These are phyloP conservation scores for Lithophane ornitopus DNA, from an alignment of 2,888 invertebrate genomes.

Conservation along the genomic window DNA sequence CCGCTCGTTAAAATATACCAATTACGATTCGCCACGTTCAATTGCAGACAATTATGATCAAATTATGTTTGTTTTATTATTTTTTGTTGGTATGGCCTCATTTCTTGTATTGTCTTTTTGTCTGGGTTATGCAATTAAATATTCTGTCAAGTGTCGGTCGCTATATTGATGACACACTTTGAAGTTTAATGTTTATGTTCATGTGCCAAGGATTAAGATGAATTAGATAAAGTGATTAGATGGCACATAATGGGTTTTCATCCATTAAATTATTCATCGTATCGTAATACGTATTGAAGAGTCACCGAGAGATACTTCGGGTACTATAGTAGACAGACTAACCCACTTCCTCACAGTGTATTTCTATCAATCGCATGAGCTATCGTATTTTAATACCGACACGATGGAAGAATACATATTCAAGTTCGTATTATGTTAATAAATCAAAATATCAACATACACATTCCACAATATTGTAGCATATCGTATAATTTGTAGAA, in stretches of 20 bases:
- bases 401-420: not conserved
- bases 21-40: constrained; percentile 56
- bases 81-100: constrained; percentile 37
- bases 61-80: constrained; percentile 46
- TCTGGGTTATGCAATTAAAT: constrained; percentile 29
- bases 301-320: not conserved
- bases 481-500: not conserved
- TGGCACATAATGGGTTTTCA: not conserved
- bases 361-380: not conserved
- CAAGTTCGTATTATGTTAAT: not conserved
- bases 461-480: not conserved
- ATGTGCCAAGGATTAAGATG: not conserved
- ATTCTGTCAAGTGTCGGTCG: constrained; percentile 1
- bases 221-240: not conserved
- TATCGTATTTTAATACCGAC: not conserved
- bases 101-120: constrained; percentile 31
- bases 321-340: not conserved
- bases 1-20: constrained; percentile 50
- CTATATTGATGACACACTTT: constrained; percentile 16
- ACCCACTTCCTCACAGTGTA: not conserved
- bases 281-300: not conserved
- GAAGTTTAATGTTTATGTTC: not conserved
- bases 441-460: not conserved
- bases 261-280: not conserved
- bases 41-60: constrained; percentile 49